Base-by-base conservation (phyloP, 1,140 invertebrate genomes). In the Drosophila nasuta region DNA sequence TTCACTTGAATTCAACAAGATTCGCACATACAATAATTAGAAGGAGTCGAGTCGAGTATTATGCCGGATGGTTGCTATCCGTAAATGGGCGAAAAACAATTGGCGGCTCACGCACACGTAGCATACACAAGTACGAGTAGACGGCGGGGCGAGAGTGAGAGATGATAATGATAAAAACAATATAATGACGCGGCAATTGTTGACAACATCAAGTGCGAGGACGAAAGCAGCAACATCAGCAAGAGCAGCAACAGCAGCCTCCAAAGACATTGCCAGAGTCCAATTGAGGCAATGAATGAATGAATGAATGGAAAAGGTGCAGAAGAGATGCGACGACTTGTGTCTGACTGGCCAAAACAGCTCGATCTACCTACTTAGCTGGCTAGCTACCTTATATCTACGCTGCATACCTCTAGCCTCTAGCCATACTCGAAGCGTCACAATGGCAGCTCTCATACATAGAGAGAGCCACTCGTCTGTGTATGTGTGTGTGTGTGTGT, bases 81-180 rank as follows among this genome's bases (percentile, higher is more conserved):
- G 33, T 15, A 59, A 67, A 59, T 52, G 65, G 28, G 5, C 28
- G n/a, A 5, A 35, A 15, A 35, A 46, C 67, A 52, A 33, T 57
- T 69, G 45, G n/a, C 58, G 43, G 43, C 46, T 28, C 65, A 38
- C 51, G 30, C 51, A 67, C 48, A 65, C 56, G 28, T 25, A 25
- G 20, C 51, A 57, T 11, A 41, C 43, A 57, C 60, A 66, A 25
- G 48, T 11, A 11, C 8, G 8, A 15, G 20, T 5, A 59, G 56
- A 17, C 13, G 45, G 38, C 38, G 30, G 15, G 2, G 30, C 1
- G 3, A 7, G 20, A 28, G 49, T 2, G 41, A 78, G 60, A 67
- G 72, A 59, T 78, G 68, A 89, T 89, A 88, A 88, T 85, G 81
- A 89, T 88, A 89, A 88, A 88, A 81, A 89, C 80, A 88, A 88